Evolutionary conservation across 2,888 invertebrate species (phyloP).

Genomic region (Folsomia candida): DNA sequence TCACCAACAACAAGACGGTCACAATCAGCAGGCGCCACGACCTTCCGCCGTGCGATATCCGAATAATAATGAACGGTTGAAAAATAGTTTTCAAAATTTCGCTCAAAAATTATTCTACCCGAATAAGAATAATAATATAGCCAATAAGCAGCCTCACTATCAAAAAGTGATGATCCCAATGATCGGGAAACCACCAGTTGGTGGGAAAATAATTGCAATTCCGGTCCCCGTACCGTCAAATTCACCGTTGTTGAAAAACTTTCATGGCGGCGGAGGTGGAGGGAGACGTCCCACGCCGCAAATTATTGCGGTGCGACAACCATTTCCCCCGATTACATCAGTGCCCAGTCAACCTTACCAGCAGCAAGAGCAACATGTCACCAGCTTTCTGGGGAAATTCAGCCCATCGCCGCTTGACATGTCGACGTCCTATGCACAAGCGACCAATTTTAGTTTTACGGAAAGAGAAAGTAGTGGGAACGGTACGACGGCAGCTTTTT

Average conservation of each 20-base stretch:
- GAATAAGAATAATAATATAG: neutral
- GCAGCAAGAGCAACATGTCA: neutral
- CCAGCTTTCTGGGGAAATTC: neutral
- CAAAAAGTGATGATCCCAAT: neutral
- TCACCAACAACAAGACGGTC: slow-evolving; percentile 7
- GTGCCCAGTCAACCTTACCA: neutral
- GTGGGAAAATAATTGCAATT: slow-evolving; percentile 2
- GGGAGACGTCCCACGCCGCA: neutral
- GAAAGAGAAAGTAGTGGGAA: too few species aligned
- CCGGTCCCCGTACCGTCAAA: slow-evolving; percentile 11
- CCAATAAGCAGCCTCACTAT: neutral
- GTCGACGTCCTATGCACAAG: neutral
- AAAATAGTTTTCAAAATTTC: neutral
- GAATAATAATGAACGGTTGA: neutral
- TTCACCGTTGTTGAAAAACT: neutral
- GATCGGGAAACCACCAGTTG: neutral
- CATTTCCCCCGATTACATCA: neutral
- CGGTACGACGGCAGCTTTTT: neutral
- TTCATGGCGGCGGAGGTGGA: neutral
- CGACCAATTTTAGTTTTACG: neutral
- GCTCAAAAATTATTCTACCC: neutral
- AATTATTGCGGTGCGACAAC: neutral
- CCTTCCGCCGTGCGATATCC: neutral
- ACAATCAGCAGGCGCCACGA: neutral
- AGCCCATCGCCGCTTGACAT: slow-evolving; percentile 4